phyloP scores from a whole-genome alignment of 2,113 vertebrate species.

The Geothlypis trichas region DNA sequence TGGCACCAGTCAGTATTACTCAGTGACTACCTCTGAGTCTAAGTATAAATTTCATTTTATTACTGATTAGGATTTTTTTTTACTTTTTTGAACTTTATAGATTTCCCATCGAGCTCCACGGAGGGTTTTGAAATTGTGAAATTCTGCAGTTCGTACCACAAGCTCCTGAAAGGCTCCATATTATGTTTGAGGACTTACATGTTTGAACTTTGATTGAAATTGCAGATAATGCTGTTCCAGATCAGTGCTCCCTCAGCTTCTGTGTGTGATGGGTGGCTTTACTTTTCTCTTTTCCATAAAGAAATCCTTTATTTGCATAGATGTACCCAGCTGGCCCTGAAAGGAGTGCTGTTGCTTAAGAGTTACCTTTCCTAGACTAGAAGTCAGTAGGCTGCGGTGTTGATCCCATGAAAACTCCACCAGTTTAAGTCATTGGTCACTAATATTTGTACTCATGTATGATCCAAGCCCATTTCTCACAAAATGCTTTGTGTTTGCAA shows the following conservation, averaged over 20 bases:
- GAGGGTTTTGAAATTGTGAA: background rate
- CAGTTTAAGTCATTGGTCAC: background rate
- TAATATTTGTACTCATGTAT: background rate
- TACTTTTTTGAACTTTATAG: background rate
- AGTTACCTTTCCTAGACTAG: background rate
- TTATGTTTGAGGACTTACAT: background rate
- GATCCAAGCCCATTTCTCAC: background rate
- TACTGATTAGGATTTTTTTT: background rate
- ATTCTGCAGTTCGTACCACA: background rate
- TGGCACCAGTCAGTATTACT: background rate
- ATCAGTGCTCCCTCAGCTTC: background rate
- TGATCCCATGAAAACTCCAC: background rate
- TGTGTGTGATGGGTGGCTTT: background rate
- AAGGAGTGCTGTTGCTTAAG: fast-evolving
- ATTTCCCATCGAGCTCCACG: background rate
- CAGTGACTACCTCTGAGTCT: background rate
- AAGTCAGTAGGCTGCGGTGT: background rate
- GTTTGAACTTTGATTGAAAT: background rate
- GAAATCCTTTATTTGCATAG: background rate
- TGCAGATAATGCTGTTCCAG: background rate
- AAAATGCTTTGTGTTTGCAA: background rate
- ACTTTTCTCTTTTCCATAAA: background rate
- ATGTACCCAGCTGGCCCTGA: no score
- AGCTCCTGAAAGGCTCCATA: background rate
- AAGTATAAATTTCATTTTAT: background rate